Percentiles rank a stretch among this genome's conserved stretches.
phyloP scores from a whole-genome alignment of 1,140 invertebrate genomes.

The Venustaconcha ellipsiformis region DNA sequence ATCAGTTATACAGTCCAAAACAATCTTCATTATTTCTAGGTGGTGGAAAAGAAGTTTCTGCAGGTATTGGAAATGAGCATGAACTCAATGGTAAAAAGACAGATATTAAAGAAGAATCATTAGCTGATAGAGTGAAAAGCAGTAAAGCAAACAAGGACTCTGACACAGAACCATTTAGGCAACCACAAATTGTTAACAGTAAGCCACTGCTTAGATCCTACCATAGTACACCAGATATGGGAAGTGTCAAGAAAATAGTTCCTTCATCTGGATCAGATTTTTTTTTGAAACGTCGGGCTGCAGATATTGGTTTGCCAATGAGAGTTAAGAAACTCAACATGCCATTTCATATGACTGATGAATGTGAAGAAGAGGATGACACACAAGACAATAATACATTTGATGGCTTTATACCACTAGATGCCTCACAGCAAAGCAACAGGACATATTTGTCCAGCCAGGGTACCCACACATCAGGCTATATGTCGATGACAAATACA shows the following conservation, averaged over 20 bases:
- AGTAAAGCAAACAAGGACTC: too few species aligned
- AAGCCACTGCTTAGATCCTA: constrained; percentile 25
- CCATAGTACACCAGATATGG: constrained; percentile 32
- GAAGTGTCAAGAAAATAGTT: neutral
- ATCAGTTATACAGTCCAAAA: too few species aligned
- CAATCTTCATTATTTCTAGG: too few species aligned
- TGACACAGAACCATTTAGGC: too few species aligned
- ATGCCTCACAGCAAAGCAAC: neutral
- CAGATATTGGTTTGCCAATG: constrained; percentile 22
- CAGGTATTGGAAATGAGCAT: too few species aligned
- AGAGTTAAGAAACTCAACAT: constrained; percentile 37
- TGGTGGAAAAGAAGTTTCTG: too few species aligned
- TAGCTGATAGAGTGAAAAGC: too few species aligned
- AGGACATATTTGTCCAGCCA: constrained; percentile 13
- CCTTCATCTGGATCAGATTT: too few species aligned
- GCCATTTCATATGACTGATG: constrained; percentile 21
- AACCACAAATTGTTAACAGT: neutral
- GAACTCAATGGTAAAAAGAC: too few species aligned
- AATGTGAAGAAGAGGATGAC: constrained; percentile 21
- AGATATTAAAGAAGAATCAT: too few species aligned
- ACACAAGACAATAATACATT: constrained; percentile 29
- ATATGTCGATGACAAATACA: constrained; percentile 33
- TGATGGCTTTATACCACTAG: constrained; percentile 25
- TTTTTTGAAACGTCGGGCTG: neutral
- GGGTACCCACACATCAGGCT: constrained; percentile 38